Evolutionary conservation across 2,113 vertebrate species (phyloP), one percentile per base, ranked within the genome.

Genomic region (Clupea harengus): DNA sequence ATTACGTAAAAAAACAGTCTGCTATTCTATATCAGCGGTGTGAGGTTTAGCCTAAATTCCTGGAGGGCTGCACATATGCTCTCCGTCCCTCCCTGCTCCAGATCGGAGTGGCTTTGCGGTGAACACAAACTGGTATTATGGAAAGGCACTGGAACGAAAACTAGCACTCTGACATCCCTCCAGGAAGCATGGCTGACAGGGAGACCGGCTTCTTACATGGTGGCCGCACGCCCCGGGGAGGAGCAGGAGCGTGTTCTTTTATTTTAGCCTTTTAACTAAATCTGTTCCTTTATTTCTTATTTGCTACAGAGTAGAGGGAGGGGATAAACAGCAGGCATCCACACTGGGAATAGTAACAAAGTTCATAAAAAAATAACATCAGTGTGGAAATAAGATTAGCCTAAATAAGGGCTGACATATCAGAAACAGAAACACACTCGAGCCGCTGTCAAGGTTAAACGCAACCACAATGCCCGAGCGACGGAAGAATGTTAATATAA

Each of bases 331-430:
- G 25, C 64, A 72, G 72, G 39, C 72, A 10, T 17, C 72, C 13
- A 15, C 13, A 78, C 11, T 15, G 72, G 72, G 72, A 39, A 78
- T 78, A 78, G 72, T 15, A 39, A 78, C 72, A 78, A 78, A 78
- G 28, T 78, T 78, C 5, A 60, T 11, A 15, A 0, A 39, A 75
- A 78, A 78, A 67, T 9, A 78, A 78, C 72, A 78, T 78, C 72
- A 11, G 3, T 78, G 72, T 39, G 32, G 67, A 75, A 9, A 28
- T 39, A 75, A 75, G 72, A 39, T 78, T 78, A 78, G 72, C 72
- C 72, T 78, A 78, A 78, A 78, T 78, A 78, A 78, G 32, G 72
- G 17, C 72, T 15, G 72, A 78, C 28, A 39, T 78, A 78, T 78
- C 32, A 78, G 39, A 78, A 39, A 28, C 28, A 78, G 72, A 4